Evolutionary conservation across 2,888 invertebrate genomes (phyloP).

Genomic region (Hemicrepidius hirtus): DNA sequence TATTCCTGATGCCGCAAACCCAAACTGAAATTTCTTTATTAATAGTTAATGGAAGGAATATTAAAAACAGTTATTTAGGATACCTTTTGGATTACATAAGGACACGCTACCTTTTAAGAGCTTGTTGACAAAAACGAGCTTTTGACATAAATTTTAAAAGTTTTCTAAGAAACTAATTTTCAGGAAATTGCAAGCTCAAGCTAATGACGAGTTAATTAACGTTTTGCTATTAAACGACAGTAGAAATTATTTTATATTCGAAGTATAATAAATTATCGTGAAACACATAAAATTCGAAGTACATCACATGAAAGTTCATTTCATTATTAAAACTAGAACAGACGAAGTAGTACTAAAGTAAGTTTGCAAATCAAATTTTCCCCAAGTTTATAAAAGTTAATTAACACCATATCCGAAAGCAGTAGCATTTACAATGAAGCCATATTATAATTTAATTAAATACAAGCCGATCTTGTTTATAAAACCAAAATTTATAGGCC

Average conservation of each 20-base stretch:
- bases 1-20: no score
- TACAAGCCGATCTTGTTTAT: constrained; percentile 35
- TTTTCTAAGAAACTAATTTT: no score
- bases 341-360: constrained; percentile 48
- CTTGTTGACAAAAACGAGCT: no score
- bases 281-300: constrained; percentile 40
- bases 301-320: constrained; percentile 44
- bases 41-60: no score
- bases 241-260: constrained; percentile 11
- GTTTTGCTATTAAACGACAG: background rate
- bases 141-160: no score
- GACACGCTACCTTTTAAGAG: no score
- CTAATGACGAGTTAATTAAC: background rate
- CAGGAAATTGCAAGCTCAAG: no score
- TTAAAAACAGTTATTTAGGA: no score
- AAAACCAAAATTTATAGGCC: constrained; percentile 13
- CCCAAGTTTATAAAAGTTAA: constrained; percentile 59
- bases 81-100: no score
- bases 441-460: constrained; percentile 45
- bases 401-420: constrained; percentile 52
- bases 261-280: constrained; percentile 24
- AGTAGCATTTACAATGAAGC: constrained; percentile 45
- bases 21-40: no score
- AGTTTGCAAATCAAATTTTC: constrained; percentile 60
- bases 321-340: constrained; percentile 50